phyloP scores from a whole-genome alignment of 2,113 vertebrate species.

The Synchiropus splendidus region DNA sequence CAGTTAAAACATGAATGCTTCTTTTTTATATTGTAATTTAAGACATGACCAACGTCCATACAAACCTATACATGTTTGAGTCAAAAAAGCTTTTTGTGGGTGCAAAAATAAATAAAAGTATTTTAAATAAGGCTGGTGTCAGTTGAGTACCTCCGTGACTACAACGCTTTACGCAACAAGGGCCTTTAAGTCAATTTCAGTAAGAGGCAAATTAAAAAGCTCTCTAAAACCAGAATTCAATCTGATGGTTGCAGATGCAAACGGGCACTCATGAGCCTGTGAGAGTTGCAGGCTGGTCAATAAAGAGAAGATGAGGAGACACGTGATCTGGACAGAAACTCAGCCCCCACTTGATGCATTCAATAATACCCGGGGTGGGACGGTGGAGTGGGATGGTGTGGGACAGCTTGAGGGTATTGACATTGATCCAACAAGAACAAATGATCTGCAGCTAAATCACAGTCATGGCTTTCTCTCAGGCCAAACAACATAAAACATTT shows the following conservation, averaged over 20 bases:
- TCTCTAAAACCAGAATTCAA: constrained; percentile 12
- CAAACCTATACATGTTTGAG: constrained; percentile 1
- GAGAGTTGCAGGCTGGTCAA: constrained; percentile 28
- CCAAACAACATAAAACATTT: constrained; percentile 12
- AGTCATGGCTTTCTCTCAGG: constrained; percentile 10
- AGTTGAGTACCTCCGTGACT: constrained; percentile 2
- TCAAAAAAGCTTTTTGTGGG: neutral
- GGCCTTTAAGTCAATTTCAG: neutral
- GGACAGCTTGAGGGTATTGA: constrained; percentile 17
- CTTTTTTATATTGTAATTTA: constrained; percentile 13
- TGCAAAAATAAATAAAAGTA: neutral
- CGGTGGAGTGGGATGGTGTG: constrained; percentile 4
- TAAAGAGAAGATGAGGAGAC: constrained; percentile 25
- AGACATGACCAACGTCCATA: constrained; percentile 2
- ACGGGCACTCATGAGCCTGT: constrained; percentile 32
- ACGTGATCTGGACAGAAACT: constrained; percentile 22
- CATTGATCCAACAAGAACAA: constrained; percentile 28
- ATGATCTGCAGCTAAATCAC: constrained; percentile 20
- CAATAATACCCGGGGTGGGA: constrained; percentile 30
- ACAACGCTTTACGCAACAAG: neutral
- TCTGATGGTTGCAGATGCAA: constrained; percentile 5
- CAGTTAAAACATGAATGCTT: constrained; percentile 6
- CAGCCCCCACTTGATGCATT: constrained; percentile 27
- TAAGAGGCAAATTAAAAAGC: constrained; percentile 11
- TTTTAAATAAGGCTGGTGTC: neutral